A percentile compares a stretch with the other conserved stretches of the same genome.
These are phyloP conservation scores for Drosophila rubida DNA, from an alignment of 2,888 invertebrate genomes.

Conservation along the genomic window DNA sequence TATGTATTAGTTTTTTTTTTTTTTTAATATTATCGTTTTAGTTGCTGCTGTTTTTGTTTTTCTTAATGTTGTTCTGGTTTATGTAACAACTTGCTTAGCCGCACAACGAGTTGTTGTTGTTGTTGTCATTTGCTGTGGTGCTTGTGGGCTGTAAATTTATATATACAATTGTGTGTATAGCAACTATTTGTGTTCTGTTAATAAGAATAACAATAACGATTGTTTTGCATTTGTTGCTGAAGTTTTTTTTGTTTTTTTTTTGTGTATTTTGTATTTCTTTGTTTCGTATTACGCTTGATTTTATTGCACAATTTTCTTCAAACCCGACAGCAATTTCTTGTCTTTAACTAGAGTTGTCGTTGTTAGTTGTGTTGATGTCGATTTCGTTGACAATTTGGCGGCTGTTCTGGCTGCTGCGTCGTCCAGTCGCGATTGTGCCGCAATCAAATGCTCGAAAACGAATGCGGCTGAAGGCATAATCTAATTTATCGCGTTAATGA, in stretches of 20 bases:
- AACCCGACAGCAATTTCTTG: constrained; percentile 65
- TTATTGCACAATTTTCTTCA: constrained; percentile 78
- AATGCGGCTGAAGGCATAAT: constrained; percentile 84
- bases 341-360: constrained; percentile 48
- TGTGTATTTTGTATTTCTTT: background rate
- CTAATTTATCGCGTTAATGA: constrained; percentile 47
- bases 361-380: constrained; percentile 25
- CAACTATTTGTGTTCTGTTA: constrained; percentile 25
- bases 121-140: constrained; percentile 15
- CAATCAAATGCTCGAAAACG: constrained; percentile 83
- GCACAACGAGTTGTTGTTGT: constrained; percentile 20
- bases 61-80: constrained; percentile 27
- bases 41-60: constrained; percentile 16
- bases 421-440: constrained; percentile 75
- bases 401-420: constrained; percentile 49
- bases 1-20: background rate
- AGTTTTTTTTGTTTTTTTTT: constrained; percentile 12
- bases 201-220: constrained; percentile 36
- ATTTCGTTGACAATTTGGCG: constrained; percentile 17
- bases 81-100: constrained; percentile 50
- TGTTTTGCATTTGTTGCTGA: constrained; percentile 36
- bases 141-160: background rate
- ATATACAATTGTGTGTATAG: background rate
- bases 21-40: constrained; percentile 9
- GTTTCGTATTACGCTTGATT: constrained; percentile 2